Evolutionary conservation across 2,888 invertebrate genomes (phyloP).

Genomic region (Drosophila helvetica): DNA sequence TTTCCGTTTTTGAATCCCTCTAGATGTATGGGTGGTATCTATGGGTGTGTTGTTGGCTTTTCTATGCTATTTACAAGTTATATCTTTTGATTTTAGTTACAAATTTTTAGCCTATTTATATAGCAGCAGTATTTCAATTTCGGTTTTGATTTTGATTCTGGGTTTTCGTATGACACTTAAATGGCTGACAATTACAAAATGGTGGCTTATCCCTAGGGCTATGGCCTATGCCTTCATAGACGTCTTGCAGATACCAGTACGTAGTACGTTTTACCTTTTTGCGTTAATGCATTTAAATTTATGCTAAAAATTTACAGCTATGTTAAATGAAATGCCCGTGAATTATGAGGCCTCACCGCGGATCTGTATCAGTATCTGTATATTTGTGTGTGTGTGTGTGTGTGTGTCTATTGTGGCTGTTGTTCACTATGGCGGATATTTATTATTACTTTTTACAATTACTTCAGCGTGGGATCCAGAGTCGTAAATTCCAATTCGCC

Average conservation of each 20-base stretch:
- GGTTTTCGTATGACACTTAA: too few species aligned
- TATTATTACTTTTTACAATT: conserved; percentile 79
- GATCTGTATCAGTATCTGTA: neutral
- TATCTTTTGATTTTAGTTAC: too few species aligned
- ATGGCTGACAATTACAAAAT: conserved; percentile 45
- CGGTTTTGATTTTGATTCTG: too few species aligned
- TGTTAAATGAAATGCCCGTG: conserved; percentile 73
- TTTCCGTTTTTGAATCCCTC: neutral
- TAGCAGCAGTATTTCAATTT: too few species aligned
- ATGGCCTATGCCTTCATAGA: neutral
- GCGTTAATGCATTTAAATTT: conserved; percentile 76
- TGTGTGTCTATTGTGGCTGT: conserved; percentile 11
- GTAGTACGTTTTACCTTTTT: conserved; percentile 38
- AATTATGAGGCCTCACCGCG: conserved; percentile 58
- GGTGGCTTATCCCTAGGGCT: conserved; percentile 29
- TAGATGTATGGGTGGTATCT: too few species aligned
- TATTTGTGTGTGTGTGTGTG: conserved; percentile 22
- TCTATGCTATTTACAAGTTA: too few species aligned
- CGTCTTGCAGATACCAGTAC: neutral
- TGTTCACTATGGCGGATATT: conserved; percentile 63
- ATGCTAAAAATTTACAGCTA: conserved; percentile 80
- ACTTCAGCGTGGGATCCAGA: conserved; percentile 83
- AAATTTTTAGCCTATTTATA: too few species aligned
- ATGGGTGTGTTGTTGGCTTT: too few species aligned
- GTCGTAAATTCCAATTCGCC: conserved; percentile 84